Base-by-base conservation (phyloP, 2,888 invertebrate species). In the Leuctra nigra region DNA sequence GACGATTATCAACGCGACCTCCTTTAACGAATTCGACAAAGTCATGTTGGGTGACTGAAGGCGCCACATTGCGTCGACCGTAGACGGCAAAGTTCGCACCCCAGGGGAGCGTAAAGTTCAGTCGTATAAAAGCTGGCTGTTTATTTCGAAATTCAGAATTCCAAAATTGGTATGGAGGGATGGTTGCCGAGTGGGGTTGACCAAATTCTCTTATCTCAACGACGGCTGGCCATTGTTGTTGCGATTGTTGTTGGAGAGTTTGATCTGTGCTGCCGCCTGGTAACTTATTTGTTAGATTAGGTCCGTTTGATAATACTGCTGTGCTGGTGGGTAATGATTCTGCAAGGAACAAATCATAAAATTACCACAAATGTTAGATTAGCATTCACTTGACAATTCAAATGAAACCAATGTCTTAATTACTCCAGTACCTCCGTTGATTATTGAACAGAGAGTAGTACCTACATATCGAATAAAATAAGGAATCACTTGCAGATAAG, bases 41-140 rank as follows among this genome's bases (percentile, higher is more conserved):
- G 72, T 98, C 97, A 73, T 96, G 93, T 74, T 94, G 92, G 61
- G 96, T 95, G 67, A 97, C 91, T 69, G 96, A 92, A 13, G 98
- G 98, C 33, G 92, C 91, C 55, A 93, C 91, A 74, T 95, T 96
- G 66, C 94, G 82, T 64, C 97, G 81, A 25, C 95, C 95, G 73
- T 97, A 95, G 61, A 98, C 87, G 52, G 96, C 98, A 69, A 98
- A 91, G 75, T 91, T 92, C 53, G 91, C 90, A 65, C 91, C 91
- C 89, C 91, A 91, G 44, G 92, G 91, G 66, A 93, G 78, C 59
- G 91, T 91, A 70, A 93, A 86, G 75, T 93, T 93, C 74, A 91
- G 82, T 66, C 87, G 82, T 68, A 91, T 87, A 71, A 90, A 91
- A 61, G 90, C 88, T 62, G 90, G 90, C 73, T 91, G 90, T 73